A percentile compares a stretch with the other conserved stretches of the same genome.
Conservation (phyloP, 2,797 vertebrate genomes). For the Caiman crocodilus region DNA sequence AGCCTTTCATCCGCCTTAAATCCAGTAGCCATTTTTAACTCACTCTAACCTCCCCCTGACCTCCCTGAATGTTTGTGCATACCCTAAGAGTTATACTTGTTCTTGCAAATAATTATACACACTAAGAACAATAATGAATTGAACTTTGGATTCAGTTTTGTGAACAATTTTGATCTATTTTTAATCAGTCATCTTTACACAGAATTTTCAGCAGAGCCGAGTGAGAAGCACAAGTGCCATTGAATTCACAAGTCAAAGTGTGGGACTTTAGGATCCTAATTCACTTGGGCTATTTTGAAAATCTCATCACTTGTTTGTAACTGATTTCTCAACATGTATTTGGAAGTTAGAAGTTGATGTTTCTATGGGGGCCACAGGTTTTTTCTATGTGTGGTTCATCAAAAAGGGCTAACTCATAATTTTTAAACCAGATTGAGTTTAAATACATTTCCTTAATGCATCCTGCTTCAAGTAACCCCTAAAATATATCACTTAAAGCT, state of each 20-base stretch:
- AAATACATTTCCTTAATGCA: conserved; percentile 78
- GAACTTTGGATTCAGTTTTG: not conserved
- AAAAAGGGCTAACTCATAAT: conserved; percentile 74
- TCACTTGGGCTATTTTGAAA: not conserved
- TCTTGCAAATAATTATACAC: too few relatives aligned
- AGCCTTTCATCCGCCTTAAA: too few relatives aligned
- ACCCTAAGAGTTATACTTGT: too few relatives aligned
- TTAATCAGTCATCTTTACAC: too few relatives aligned
- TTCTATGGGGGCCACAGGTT: not conserved
- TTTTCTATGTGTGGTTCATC: conserved; percentile 72
- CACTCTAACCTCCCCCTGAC: too few relatives aligned
- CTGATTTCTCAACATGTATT: not conserved
- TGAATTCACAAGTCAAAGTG: not conserved
- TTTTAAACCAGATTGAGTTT: conserved; percentile 82
- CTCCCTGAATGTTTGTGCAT: too few relatives aligned
- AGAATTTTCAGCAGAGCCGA: not conserved
- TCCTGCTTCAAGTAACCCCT: conserved; percentile 73
- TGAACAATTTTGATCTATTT: not conserved
- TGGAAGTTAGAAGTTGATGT: not conserved
- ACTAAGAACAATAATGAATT: not conserved
- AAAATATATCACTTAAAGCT: conserved; percentile 79
- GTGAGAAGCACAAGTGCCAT: not conserved
- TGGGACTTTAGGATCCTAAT: not conserved
- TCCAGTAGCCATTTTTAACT: too few relatives aligned
- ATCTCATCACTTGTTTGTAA: not conserved